These are phyloP conservation scores for Suricata suricatta DNA, from an alignment of 2,113 vertebrate species.

Conservation along the genomic window DNA sequence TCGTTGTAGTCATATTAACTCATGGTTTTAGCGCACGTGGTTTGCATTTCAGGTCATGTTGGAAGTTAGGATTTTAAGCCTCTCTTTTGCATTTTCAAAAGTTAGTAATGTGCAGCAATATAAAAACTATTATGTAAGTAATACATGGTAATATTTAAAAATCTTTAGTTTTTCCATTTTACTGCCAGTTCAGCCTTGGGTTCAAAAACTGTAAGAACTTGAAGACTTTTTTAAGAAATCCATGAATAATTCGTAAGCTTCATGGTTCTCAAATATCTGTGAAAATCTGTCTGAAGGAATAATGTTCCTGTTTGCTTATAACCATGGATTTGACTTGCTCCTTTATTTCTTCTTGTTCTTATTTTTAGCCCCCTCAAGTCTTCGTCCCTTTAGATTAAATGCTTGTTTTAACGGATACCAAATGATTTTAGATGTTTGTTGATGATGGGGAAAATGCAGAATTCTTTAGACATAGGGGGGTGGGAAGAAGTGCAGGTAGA, in stretches of 20 bases:
- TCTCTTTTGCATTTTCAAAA: conserved; percentile 28
- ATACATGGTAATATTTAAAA: conserved; percentile 3
- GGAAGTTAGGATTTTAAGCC: conserved; percentile 6
- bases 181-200: neutral
- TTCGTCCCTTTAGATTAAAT: neutral
- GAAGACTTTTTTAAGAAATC: conserved; percentile 19
- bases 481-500: neutral
- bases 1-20: neutral
- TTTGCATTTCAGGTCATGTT: neutral
- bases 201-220: conserved; percentile 3
- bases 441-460: neutral
- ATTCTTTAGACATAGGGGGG: neutral
- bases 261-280: neutral
- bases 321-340: neutral
- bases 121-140: neutral
- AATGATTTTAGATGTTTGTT: neutral
- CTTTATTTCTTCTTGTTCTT: neutral
- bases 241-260: neutral
- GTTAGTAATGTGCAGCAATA: conserved; percentile 15
- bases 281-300: neutral
- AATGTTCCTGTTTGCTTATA: neutral
- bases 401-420: neutral
- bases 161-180: conserved; percentile 26
- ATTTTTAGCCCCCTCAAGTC: neutral
- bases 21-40: neutral